Percentiles rank a stretch among this genome's conserved stretches.
Evolutionary conservation across 1,140 invertebrate genomes (phyloP).

Genomic region (Chironomus tepperi): DNA sequence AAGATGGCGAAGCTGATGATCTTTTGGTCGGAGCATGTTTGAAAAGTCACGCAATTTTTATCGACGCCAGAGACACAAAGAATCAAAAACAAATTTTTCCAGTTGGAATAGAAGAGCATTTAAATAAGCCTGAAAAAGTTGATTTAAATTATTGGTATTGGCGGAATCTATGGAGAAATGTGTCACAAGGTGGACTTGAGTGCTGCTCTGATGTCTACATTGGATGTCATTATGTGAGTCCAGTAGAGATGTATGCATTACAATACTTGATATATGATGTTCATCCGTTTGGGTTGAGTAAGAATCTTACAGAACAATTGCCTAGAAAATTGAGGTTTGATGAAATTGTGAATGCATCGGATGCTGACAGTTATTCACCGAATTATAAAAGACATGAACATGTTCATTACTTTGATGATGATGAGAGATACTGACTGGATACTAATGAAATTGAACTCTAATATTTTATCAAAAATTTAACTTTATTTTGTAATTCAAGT

Average conservation of each 20-base stretch:
- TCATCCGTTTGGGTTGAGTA: constrained; percentile 56
- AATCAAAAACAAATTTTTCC: constrained; percentile 27
- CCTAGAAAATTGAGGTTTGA: too few species aligned
- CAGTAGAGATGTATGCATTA: constrained; percentile 75
- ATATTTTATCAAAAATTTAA: too few species aligned
- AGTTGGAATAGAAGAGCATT: constrained; percentile 32
- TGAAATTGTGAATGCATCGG: too few species aligned
- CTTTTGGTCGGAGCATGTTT: constrained; percentile 69
- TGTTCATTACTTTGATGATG: too few species aligned
- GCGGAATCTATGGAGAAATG: constrained; percentile 33
- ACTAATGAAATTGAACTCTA: too few species aligned
- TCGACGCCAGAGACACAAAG: constrained; percentile 40
- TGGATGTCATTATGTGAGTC: constrained; percentile 77
- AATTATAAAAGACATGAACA: too few species aligned
- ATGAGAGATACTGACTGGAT: too few species aligned
- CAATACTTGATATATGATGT: constrained; percentile 82
- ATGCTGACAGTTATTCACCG: too few species aligned
- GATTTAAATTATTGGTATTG: constrained; percentile 61
- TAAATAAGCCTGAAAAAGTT: constrained; percentile 55
- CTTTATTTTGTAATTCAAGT: too few species aligned
- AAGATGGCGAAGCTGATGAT: constrained; percentile 73
- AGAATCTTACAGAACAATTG: neutral
- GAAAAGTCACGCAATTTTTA: constrained; percentile 66
- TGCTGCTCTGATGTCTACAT: constrained; percentile 80
- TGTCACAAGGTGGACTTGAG: constrained; percentile 52